Percentiles rank a stretch among this genome's conserved stretches.
These are phyloP conservation scores for Biston betularia DNA, from an alignment of 2,888 invertebrate genomes.

Conservation along the genomic window DNA sequence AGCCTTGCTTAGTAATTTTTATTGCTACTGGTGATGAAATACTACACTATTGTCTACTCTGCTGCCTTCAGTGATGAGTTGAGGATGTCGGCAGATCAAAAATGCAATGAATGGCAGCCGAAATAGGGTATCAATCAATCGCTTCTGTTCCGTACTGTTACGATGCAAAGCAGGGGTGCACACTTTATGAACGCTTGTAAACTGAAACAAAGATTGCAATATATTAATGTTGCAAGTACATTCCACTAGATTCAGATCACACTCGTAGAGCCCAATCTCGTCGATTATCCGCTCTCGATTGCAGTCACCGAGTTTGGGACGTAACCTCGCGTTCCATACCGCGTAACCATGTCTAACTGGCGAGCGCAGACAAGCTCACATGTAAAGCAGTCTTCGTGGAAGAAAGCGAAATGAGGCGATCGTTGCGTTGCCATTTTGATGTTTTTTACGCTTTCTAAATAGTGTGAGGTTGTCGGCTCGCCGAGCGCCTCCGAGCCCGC, in stretches of 20 bases:
- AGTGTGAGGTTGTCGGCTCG: slow-evolving; percentile 53
- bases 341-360: slow-evolving; percentile 41
- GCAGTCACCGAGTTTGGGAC: slow-evolving; percentile 16
- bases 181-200: no score
- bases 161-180: no score
- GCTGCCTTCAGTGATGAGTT: no score
- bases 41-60: no score
- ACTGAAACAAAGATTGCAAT: no score
- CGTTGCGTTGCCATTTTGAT: slow-evolving; percentile 69
- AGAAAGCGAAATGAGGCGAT: slow-evolving; percentile 78
- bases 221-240: no score
- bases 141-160: no score
- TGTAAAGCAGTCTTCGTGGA: slow-evolving; percentile 63
- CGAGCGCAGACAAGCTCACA: slow-evolving; percentile 58
- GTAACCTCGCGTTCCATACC: slow-evolving; percentile 27
- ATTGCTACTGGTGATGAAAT: no score
- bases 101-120: no score
- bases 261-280: slow-evolving; percentile 26
- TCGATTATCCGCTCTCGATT: slow-evolving; percentile 34
- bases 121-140: no score
- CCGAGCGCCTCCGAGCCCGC: slow-evolving; percentile 9
- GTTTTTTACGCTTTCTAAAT: slow-evolving; percentile 82
- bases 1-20: no score
- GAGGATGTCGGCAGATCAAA: no score
- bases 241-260: not conserved